Conservation (phyloP, 2,797 vertebrate genomes). For the Masticophis lateralis region DNA sequence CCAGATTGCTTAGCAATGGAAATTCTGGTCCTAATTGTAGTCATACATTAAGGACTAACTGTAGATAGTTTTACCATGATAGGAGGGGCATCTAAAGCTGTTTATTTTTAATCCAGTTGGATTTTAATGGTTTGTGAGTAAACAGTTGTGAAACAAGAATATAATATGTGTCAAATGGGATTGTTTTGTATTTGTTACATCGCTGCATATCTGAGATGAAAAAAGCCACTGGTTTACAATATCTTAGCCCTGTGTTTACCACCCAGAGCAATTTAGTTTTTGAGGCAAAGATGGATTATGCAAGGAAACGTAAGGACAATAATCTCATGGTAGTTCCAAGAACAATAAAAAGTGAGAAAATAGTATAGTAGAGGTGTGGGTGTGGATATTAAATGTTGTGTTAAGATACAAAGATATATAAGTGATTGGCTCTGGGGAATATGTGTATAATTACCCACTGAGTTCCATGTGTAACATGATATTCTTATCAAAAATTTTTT, state of each 20-base stretch:
- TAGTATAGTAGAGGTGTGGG: neutral
- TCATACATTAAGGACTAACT: too few species aligned
- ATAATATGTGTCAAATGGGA: neutral
- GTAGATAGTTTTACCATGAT: neutral
- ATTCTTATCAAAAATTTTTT: neutral
- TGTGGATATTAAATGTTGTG: neutral
- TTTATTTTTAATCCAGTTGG: neutral
- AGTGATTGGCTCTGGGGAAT: neutral
- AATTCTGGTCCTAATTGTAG: too few species aligned
- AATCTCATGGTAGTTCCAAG: conserved; percentile 46
- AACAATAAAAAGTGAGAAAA: conserved; percentile 24
- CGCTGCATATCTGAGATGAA: conserved; percentile 3
- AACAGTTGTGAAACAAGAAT: neutral
- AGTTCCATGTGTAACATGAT: neutral
- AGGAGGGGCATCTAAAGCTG: neutral
- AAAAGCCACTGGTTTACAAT: neutral
- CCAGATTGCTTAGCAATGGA: too few species aligned
- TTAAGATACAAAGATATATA: neutral
- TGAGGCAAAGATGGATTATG: conserved; percentile 53
- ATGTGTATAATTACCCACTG: neutral
- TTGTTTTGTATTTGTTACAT: neutral
- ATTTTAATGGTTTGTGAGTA: neutral
- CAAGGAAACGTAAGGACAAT: conserved; percentile 11
- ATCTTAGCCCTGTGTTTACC: conserved; percentile 11
- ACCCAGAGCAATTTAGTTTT: conserved; percentile 60